Base-by-base conservation (phyloP, 2,888 invertebrate species). In the Drosophila flavopinicola region DNA sequence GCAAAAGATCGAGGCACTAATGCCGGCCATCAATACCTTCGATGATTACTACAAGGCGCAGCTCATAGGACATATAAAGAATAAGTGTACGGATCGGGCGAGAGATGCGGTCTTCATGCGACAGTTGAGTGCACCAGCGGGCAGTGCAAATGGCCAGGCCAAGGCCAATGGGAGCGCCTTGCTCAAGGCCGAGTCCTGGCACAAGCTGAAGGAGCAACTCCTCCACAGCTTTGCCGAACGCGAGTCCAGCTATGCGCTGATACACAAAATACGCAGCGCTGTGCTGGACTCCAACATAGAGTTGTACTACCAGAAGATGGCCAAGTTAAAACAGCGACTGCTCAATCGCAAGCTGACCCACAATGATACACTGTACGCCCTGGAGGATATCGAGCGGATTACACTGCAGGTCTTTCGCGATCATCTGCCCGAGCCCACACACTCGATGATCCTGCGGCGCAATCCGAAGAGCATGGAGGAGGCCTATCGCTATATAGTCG, bases 391-490 rank as follows among this genome's bases (percentile, higher is more conserved):
- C 0, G 83, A 83, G 20, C 27, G 83, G 4, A 83, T 83, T 0
- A 78, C 85, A 1, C 48, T 83, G 44, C 83, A 87, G 11, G 85
- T 87, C 1, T 83, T 83, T n/a, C 66, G 83, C 1, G 83, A 83
- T 41, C 83, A 83, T 30, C 32, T 83, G 66, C 83, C 83, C 0
- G 83, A 83, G 41, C 83, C 83, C 6, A 83, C 83, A 4, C 87
- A 83, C 44, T 87, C 87, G 6, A 83, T 83, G 83, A 83, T 83
- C 27, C 20, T 83, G 49, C 67, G 83, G 0, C 54, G 83, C n/a
- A 83, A 83, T 39, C 85, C 83, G 1, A 85, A 80, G 39, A 75
- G 70, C 75, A 85, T 83, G 87, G 83, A 83, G 76, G 87, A 85
- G 61, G 83, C 83, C 52, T 83, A 83, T 47, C 85, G 87, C 41